Conservation (phyloP, 2,113 vertebrate species). For the Patagioenas fasciata region DNA sequence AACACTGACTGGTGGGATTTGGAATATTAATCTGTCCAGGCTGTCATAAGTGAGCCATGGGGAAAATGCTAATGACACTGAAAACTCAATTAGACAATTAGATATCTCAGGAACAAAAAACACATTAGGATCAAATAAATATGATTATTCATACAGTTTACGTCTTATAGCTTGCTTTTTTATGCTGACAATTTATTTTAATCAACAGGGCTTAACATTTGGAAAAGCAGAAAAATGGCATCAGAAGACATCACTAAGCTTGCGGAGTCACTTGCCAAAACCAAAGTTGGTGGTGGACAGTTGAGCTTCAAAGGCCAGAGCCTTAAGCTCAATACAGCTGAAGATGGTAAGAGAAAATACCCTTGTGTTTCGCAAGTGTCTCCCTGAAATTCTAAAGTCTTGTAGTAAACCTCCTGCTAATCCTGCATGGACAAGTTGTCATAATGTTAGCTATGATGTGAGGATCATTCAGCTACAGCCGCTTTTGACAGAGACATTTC, state of each 20-base stretch:
- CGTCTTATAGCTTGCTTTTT: not conserved
- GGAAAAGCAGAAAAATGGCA: constrained; percentile 80
- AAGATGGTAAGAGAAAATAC: constrained; percentile 85
- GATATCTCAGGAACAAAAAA: not conserved
- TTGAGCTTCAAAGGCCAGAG: constrained; percentile 95
- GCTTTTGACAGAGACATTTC: not conserved
- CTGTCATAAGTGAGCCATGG: not conserved
- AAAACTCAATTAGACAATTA: not conserved
- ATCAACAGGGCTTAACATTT: not conserved
- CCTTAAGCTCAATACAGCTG: constrained; percentile 90
- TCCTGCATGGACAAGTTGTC: not conserved
- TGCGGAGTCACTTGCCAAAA: constrained; percentile 88
- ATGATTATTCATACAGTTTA: not conserved
- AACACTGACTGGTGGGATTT: not conserved
- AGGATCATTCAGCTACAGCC: not conserved
- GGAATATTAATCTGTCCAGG: not conserved
- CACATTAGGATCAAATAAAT: not conserved
- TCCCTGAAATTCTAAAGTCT: not conserved
- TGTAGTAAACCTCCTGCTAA: not conserved
- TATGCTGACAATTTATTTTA: not conserved
- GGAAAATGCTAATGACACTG: not conserved
- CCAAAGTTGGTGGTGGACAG: constrained; percentile 88
- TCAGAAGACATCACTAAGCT: constrained; percentile 90
- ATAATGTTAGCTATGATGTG: not conserved
- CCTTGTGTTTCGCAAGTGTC: not conserved